Evolutionary conservation across 2,888 invertebrate genomes (phyloP).

Genomic region (Phortica magna): DNA sequence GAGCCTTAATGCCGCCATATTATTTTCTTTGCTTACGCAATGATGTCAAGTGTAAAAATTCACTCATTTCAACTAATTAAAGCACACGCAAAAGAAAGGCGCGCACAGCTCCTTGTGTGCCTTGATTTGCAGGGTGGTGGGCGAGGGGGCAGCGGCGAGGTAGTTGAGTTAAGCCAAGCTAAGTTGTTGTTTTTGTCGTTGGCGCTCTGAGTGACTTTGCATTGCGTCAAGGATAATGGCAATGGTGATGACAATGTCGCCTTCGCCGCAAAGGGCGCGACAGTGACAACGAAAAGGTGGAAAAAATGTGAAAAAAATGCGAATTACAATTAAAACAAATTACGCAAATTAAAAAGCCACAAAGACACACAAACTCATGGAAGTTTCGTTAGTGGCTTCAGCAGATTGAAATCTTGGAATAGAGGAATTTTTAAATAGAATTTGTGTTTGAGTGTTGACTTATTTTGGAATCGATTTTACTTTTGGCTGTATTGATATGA

Average conservation of each 20-base stretch:
- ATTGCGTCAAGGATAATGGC: constrained; percentile 13
- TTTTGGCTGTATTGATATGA: too few species aligned
- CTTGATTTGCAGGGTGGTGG: too few species aligned
- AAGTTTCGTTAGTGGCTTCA: too few species aligned
- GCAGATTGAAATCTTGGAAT: too few species aligned
- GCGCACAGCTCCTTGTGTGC: neutral
- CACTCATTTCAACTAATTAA: constrained; percentile 36
- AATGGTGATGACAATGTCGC: neutral
- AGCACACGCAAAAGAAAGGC: constrained; percentile 28
- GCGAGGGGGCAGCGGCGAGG: too few species aligned
- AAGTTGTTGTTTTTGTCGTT: too few species aligned
- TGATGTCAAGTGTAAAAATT: constrained; percentile 30
- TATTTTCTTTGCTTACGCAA: constrained; percentile 28
- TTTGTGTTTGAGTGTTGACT: too few species aligned
- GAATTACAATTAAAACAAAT: constrained; percentile 29
- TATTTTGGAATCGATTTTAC: too few species aligned
- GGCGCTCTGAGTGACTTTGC: neutral
- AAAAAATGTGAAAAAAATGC: neutral
- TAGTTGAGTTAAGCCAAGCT: too few species aligned
- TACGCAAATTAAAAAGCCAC: constrained; percentile 34
- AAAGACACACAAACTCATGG: constrained; percentile 8
- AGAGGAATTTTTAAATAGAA: neutral
- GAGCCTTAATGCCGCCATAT: constrained; percentile 8
- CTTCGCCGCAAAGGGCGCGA: neutral
- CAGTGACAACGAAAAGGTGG: constrained; percentile 6